These are phyloP conservation scores for Conus betulinus DNA, from an alignment of 1,140 invertebrate species.

Conservation along the genomic window DNA sequence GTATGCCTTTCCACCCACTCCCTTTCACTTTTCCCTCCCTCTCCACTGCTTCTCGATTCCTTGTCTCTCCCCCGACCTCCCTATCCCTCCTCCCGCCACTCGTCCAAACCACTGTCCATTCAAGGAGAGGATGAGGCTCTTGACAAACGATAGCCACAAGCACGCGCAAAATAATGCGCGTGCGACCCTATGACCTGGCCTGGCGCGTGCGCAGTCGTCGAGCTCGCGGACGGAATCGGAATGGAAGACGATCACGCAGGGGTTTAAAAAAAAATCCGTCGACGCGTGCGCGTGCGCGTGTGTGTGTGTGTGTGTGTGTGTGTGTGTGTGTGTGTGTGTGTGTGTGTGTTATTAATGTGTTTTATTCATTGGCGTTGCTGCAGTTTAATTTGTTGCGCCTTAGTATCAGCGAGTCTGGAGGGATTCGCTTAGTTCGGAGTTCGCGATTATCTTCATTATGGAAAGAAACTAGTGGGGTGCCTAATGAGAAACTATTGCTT, in stretches of 20 bases:
- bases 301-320: too few species aligned
- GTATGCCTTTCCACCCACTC: not conserved
- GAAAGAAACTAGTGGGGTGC: too few species aligned
- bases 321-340: too few species aligned
- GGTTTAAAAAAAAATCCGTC: not conserved
- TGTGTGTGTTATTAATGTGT: too few species aligned
- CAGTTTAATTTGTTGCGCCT: too few species aligned
- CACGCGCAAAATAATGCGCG: not conserved
- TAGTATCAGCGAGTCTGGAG: too few species aligned
- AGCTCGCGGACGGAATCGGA: not conserved
- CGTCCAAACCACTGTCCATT: conserved; percentile 9
- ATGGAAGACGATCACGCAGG: not conserved
- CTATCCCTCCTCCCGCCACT: not conserved
- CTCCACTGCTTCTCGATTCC: too few species aligned
- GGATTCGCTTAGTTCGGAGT: too few species aligned
- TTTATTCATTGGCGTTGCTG: too few species aligned
- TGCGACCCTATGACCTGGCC: not conserved
- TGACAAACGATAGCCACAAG: conserved; percentile 20
- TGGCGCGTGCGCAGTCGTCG: conserved; percentile 1
- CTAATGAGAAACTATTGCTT: too few species aligned
- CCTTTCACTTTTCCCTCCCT: not conserved
- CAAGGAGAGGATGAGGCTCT: not conserved
- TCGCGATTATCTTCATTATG: too few species aligned
- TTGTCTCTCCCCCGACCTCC: not conserved
- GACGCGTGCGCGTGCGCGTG: too few species aligned